Conservation (phyloP, 2,113 vertebrate species). For the Brachyhypopomus occidentalis region DNA sequence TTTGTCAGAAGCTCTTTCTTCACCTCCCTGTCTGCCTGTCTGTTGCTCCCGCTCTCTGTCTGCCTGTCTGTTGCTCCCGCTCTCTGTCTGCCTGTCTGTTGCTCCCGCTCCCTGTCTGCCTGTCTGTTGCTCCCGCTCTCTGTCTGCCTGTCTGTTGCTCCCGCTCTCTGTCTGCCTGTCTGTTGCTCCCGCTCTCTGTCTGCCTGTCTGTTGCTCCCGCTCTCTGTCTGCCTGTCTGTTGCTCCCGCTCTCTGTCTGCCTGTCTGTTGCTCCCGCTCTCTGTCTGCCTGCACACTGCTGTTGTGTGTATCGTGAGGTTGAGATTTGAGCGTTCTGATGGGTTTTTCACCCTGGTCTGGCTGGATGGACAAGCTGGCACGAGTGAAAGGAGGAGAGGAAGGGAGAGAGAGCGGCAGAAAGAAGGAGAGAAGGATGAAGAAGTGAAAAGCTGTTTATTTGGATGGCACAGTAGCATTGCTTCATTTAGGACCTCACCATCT, state of each 20-base stretch:
- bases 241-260: too few species aligned
- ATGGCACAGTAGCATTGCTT: neutral
- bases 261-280: neutral
- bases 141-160: constrained; percentile 2
- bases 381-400: neutral
- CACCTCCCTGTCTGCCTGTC: neutral
- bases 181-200: too few species aligned
- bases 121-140: neutral
- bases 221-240: too few species aligned
- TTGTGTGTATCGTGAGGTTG: too few species aligned
- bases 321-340: neutral
- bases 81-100: neutral
- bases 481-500: constrained; percentile 14
- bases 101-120: neutral
- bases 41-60: neutral
- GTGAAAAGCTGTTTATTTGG: constrained; percentile 29
- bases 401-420: neutral
- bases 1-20: too few species aligned
- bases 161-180: neutral
- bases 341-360: constrained; percentile 10
- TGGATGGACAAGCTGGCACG: neutral
- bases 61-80: neutral
- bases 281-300: neutral
- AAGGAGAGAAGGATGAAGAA: neutral
- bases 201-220: too few species aligned